Percentiles rank a stretch among this genome's conserved stretches.
Conservation (phyloP, 2,113 vertebrate genomes). For the Antigone vipio region DNA sequence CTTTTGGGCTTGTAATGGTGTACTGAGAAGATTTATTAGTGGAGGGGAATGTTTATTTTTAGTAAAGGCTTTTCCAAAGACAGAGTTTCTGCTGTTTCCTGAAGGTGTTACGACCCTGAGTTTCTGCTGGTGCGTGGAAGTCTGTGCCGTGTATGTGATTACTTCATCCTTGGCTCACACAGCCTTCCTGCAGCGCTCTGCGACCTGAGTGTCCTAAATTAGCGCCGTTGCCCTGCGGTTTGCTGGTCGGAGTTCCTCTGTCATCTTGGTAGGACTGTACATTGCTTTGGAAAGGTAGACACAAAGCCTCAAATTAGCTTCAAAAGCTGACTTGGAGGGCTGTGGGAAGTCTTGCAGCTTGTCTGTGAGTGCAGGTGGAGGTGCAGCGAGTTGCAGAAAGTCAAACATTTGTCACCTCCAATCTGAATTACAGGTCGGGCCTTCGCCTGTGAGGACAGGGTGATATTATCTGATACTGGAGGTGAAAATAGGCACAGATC, state of each 20-base stretch:
- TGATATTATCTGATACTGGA: fast-evolving
- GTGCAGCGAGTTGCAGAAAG: background rate
- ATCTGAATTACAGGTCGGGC: background rate
- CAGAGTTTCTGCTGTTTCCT: background rate
- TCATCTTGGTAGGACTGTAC: background rate
- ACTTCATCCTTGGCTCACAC: fast-evolving
- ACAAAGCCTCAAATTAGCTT: background rate
- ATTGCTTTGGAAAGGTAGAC: background rate
- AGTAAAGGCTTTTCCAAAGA: background rate
- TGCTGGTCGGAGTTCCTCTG: background rate
- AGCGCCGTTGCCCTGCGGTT: background rate
- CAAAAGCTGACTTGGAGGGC: background rate
- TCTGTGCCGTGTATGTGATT: background rate
- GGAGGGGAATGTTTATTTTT: background rate
- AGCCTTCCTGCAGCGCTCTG: background rate
- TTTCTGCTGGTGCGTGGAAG: fast-evolving
- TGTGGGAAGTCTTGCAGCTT: background rate
- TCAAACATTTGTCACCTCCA: background rate
- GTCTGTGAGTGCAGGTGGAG: fast-evolving
- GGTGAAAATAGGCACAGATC: background rate
- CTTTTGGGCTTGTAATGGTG: background rate
- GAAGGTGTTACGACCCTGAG: background rate
- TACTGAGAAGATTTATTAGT: background rate
- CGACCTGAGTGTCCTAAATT: background rate
- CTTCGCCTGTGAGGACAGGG: background rate